Percentiles rank a stretch among this genome's conserved stretches.
Evolutionary conservation across 2,888 invertebrate species (phyloP).

Genomic region (Adela reaumurella): DNA sequence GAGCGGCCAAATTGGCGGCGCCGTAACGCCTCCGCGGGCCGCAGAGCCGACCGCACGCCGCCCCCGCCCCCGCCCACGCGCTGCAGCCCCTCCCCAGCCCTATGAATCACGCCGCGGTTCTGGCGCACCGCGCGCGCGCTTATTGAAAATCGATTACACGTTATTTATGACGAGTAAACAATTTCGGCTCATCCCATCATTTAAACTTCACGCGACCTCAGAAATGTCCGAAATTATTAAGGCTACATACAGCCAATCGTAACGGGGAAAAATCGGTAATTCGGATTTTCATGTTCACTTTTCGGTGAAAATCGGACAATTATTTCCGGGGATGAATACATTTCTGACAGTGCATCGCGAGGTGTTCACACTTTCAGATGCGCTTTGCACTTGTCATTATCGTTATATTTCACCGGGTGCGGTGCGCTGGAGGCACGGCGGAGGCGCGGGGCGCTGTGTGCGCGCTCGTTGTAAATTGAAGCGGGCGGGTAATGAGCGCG

Average conservation of each 20-base stretch:
- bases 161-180: too few relatives aligned
- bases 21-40: constrained; percentile 21
- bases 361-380: background rate
- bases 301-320: too few relatives aligned
- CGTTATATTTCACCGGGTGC: constrained; percentile 27
- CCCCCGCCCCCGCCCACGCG: background rate
- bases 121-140: background rate
- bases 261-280: too few relatives aligned
- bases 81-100: background rate
- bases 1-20: constrained; percentile 12
- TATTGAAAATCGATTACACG: too few relatives aligned
- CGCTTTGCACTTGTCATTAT: constrained; percentile 27
- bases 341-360: background rate
- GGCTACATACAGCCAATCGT: too few relatives aligned
- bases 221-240: too few relatives aligned
- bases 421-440: too few relatives aligned
- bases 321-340: too few relatives aligned
- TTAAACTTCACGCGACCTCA: too few relatives aligned
- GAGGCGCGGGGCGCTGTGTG: too few relatives aligned
- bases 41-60: background rate
- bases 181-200: too few relatives aligned
- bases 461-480: constrained; percentile 26
- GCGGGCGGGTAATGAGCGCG: constrained; percentile 6
- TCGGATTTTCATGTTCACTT: too few relatives aligned
- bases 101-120: background rate